Evolutionary conservation across 2,113 vertebrate species (phyloP).

Genomic region (Syngnathus floridae): DNA sequence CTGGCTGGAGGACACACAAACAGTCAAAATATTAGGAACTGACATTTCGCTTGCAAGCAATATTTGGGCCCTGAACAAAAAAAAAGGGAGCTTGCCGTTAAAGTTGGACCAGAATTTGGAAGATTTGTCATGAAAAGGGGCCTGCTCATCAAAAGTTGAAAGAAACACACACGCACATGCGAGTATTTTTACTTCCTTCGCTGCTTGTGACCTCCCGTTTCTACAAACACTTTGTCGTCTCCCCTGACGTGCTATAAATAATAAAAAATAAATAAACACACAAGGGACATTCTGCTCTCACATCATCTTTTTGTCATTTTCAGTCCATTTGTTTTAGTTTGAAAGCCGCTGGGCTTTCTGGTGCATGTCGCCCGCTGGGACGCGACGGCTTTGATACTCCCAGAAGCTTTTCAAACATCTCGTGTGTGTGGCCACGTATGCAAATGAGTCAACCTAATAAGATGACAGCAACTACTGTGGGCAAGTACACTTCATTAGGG

Average conservation of each 20-base stretch:
- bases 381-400: constrained; percentile 26
- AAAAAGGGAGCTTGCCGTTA: not conserved
- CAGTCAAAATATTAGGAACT: not conserved
- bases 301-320: constrained; percentile 28
- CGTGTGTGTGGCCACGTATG: constrained; percentile 12
- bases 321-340: constrained; percentile 18
- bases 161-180: no score
- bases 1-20: constrained; percentile 10
- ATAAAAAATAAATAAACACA: constrained; percentile 4
- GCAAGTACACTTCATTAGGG: not conserved
- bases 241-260: constrained; percentile 4
- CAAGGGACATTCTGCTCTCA: not conserved
- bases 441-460: constrained; percentile 25
- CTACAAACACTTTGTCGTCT: constrained; percentile 8
- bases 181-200: constrained; percentile 3
- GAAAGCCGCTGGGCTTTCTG: constrained; percentile 24
- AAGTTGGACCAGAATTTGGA: not conserved
- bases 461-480: not conserved
- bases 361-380: constrained; percentile 23
- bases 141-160: no score
- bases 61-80: not conserved
- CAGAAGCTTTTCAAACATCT: constrained; percentile 32
- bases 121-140: not conserved
- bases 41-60: not conserved
- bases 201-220: constrained; percentile 11